A percentile compares a stretch with the other conserved stretches of the same genome.
Evolutionary conservation across 2,113 vertebrate genomes (phyloP).

Genomic region (Thamnophis sirtalis): DNA sequence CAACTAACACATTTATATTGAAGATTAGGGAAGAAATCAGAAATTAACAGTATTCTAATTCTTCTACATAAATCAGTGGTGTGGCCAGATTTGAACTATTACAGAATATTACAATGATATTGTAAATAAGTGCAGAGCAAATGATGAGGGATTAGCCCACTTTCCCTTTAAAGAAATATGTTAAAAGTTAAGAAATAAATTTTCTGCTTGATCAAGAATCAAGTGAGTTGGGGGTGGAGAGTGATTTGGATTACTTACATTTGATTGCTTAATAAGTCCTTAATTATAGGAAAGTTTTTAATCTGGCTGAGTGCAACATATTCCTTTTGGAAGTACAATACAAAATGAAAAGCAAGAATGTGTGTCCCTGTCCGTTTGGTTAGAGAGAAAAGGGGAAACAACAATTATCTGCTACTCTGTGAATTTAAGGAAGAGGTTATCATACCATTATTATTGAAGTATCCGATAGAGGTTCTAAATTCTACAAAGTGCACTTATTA

Average conservation of each 20-base stretch:
- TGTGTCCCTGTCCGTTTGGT: background rate
- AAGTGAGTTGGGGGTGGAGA: background rate
- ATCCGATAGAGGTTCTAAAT: background rate
- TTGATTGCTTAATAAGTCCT: background rate
- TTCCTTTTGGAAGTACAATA: background rate
- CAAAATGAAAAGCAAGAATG: background rate
- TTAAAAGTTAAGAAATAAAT: background rate
- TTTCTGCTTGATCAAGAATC: background rate
- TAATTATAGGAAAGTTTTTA: background rate
- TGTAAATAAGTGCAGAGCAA: background rate
- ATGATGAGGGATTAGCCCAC: background rate
- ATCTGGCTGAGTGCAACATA: background rate
- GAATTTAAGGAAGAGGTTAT: background rate
- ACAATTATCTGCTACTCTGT: background rate
- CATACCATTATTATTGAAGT: background rate
- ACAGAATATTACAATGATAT: background rate
- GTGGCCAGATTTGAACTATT: background rate
- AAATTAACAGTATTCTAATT: background rate
- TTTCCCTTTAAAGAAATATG: background rate
- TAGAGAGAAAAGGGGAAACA: background rate
- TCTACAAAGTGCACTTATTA: background rate
- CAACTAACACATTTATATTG: background rate
- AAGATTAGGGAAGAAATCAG: background rate
- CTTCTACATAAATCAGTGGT: background rate
- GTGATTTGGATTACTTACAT: background rate